These are phyloP conservation scores for Parotocinclus haroldoi DNA, from an alignment of 2,797 vertebrate genomes.

Conservation along the genomic window DNA sequence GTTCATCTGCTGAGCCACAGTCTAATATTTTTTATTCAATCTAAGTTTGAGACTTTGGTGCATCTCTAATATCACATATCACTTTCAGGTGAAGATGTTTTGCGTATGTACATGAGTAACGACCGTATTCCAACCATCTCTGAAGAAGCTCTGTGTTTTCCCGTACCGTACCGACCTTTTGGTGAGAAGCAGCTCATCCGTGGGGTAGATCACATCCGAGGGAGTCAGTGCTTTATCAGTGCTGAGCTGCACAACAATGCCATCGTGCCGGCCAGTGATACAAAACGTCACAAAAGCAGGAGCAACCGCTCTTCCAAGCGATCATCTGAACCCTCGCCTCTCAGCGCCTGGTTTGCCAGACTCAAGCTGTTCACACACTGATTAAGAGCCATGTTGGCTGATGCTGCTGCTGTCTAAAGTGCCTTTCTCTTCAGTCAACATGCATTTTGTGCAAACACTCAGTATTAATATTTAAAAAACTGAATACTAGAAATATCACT, in stretches of 20 bases:
- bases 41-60: too few relatives aligned
- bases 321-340: slow-evolving; percentile 71
- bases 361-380: slow-evolving; percentile 87
- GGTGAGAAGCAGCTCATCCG: slow-evolving; percentile 75
- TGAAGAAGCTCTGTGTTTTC: slow-evolving; percentile 75
- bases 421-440: background rate
- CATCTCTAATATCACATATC: background rate
- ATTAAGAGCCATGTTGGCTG: slow-evolving; percentile 40
- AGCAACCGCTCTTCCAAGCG: slow-evolving; percentile 62
- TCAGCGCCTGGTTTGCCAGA: slow-evolving; percentile 83
- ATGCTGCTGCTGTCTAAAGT: background rate
- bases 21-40: too few relatives aligned
- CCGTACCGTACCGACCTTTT: slow-evolving; percentile 67
- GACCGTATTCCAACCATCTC: slow-evolving; percentile 84
- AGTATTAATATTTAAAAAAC: slow-evolving; percentile 21
- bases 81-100: slow-evolving; percentile 70
- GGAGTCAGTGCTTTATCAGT: slow-evolving; percentile 80
- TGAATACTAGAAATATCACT: background rate
- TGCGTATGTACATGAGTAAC: slow-evolving; percentile 87
- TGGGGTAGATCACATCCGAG: slow-evolving; percentile 86
- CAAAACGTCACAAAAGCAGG: slow-evolving; percentile 66
- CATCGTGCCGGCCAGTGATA: slow-evolving; percentile 86
- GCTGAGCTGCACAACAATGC: slow-evolving; percentile 82
- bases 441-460: background rate
- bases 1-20: too few relatives aligned